Conservation (phyloP, 2,797 vertebrate species). For the Bovichtus variegatus region DNA sequence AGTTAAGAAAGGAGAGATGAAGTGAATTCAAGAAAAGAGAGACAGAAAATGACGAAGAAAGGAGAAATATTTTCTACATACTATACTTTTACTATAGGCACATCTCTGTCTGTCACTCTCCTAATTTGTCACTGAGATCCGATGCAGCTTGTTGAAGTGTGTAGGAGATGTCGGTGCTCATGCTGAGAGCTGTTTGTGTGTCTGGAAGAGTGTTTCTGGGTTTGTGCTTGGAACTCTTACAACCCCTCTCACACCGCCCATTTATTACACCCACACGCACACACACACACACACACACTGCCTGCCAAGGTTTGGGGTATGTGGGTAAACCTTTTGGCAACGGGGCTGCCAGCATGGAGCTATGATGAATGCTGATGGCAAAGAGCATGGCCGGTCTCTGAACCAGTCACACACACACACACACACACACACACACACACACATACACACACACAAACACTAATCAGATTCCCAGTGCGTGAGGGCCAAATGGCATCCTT, state of each 20-base stretch:
- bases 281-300: slow-evolving; percentile 26
- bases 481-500: slow-evolving; percentile 80
- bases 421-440: slow-evolving; percentile 35
- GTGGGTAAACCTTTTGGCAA: slow-evolving; percentile 83
- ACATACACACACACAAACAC: slow-evolving; percentile 59
- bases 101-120: slow-evolving; percentile 45
- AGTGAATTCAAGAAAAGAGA: slow-evolving; percentile 15
- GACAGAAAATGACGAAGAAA: slow-evolving; percentile 9
- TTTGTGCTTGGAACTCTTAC: slow-evolving; percentile 67
- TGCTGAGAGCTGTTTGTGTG: slow-evolving; percentile 76
- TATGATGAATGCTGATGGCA: slow-evolving; percentile 85
- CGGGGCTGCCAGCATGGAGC: slow-evolving; percentile 68
- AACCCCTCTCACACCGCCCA: slow-evolving; percentile 41
- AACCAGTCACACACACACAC: slow-evolving; percentile 58
- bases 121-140: slow-evolving; percentile 72
- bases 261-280: slow-evolving; percentile 28
- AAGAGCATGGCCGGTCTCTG: slow-evolving; percentile 75
- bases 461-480: slow-evolving; percentile 79
- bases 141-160: slow-evolving; percentile 81
- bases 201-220: slow-evolving; percentile 65
- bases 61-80: slow-evolving; percentile 12
- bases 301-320: slow-evolving; percentile 76
- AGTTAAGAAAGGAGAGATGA: neutral
- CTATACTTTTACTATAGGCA: slow-evolving; percentile 28
- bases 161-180: slow-evolving; percentile 71